Base-by-base conservation (phyloP, 2,888 invertebrate genomes). In the Corbicula japonica region DNA sequence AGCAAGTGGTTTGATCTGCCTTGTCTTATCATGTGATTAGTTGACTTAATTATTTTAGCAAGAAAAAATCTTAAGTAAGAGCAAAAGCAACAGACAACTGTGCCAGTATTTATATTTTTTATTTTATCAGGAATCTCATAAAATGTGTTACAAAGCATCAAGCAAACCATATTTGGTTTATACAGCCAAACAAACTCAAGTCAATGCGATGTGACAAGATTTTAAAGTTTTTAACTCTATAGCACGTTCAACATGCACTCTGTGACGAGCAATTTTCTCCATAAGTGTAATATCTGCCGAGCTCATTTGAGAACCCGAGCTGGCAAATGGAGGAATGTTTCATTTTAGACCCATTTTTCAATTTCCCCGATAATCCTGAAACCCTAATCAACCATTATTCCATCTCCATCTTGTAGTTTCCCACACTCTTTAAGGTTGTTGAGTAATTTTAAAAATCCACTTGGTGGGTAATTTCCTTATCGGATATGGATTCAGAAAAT, bases 351-450 rank as follows among this genome's bases (percentile, higher is more conserved):
- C 76, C 21, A 71, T 32, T 32, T 72, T 12, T 71, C 41, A 6
- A 76, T 35, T 41, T 76, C 71, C 23, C 72, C 63, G 15, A 32
- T 3, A 23, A 80, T 80, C 28, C 38, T 32, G 38, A 74, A 74
- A 8, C 58, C 76, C 58, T 76, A 76, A 48, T 83, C 77, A 30
- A 35, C 66, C 74, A 81, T 77, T 4, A 81, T 32, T 18, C 46
- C 65, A 65, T 80, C 71, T 1, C 65, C 72, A 54, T 15, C 34
- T 54, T 66, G 15, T 1, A 54, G n/a, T 35, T 68, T 38, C 1
- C 54, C 68, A 68, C 28, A 38, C 15, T 34, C 35, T 18, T 46
- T 48, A 1, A 34, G 28, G 0, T 34, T 41, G 1, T 63, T 35
- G n/a, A 54, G 21, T 30, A 54, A 10, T 15, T 2, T 28, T 21